Evolutionary conservation across 2,888 invertebrate genomes (phyloP), one percentile per base, ranked within the genome.

Genomic region (Aleiodes testaceus): DNA sequence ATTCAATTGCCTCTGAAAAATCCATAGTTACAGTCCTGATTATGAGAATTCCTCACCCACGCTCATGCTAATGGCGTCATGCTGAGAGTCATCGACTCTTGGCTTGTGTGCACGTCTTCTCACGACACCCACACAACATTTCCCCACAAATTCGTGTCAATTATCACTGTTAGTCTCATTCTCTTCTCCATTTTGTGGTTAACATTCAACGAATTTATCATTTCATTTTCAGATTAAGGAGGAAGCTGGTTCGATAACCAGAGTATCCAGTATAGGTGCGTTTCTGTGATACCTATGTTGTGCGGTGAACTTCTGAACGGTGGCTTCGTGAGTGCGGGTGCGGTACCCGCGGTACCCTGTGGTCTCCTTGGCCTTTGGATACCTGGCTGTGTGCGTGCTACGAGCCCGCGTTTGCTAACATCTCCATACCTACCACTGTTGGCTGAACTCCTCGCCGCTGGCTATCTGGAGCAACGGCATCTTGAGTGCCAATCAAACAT

Each of bases 291-390:
- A 85, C 85, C 84, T 87, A 87, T 87, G 87, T 87, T 87, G 87
- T 87, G 87, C 87, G 87, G 87, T 73, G 87, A 87, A 84, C 84
- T 87, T 75, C 81, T 87, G 80, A 87, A 85, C 86, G 87, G 87
- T 80, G 86, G 87, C 79, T 84, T 87, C 79, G 87, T 86, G 84
- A 87, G 87, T 82, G 84, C 86, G 82, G 87, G 87, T 80, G 84
- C 87, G 79, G 84, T 85, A 76, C 82, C 85, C 79, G 85, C 85
- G 80, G 85, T 85, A 80, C 84, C 85, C 77, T 85, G 83, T 79
- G 83, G 86, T 79, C 83, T 85, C 75, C 79, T 84, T 80, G 85
- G 87, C 78, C 83, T 85, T 79, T 85, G 85, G 85, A 80, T 87
- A 73, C 87, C 87, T 73, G 87, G 87, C 72, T 86, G 86, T 75